phyloP scores from a whole-genome alignment of 2,113 vertebrate genomes.

The Triplophysa dalaica region DNA sequence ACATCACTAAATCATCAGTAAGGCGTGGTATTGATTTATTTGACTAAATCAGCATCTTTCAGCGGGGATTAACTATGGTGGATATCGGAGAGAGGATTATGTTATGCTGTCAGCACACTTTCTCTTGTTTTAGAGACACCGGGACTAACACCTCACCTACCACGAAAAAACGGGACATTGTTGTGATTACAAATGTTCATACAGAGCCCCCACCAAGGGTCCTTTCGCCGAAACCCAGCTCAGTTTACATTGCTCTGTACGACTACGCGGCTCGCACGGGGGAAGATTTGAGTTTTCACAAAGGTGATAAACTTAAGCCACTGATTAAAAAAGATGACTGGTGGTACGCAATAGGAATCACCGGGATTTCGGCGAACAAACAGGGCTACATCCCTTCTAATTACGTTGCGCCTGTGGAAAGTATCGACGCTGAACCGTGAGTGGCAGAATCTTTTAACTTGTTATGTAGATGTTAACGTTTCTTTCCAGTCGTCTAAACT shows the following conservation, averaged over 20 bases:
- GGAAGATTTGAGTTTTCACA: conserved; percentile 84
- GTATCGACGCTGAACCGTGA: conserved; percentile 88
- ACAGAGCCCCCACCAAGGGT: fast-evolving
- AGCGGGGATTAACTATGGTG: conserved; percentile 14
- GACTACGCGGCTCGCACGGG: conserved; percentile 85
- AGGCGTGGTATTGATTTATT: not conserved
- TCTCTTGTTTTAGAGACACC: conserved; percentile 43
- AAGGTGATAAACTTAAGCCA: conserved; percentile 82
- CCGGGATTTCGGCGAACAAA: conserved; percentile 56
- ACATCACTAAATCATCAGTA: not conserved
- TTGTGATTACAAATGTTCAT: not conserved
- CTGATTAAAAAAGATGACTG: conserved; percentile 78
- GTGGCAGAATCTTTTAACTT: conserved; percentile 53
- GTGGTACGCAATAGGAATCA: conserved; percentile 83
- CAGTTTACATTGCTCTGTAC: conserved; percentile 74
- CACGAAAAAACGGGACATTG: fast-evolving
- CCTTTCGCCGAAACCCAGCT: not conserved
- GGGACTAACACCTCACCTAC: fast-evolving
- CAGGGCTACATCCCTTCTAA: conserved; percentile 90
- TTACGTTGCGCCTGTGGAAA: conserved; percentile 85
- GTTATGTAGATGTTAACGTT: no score
- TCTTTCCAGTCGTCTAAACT: no score
- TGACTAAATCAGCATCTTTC: not conserved
- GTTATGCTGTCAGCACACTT: conserved; percentile 53
- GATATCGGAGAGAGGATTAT: conserved; percentile 43